These are phyloP conservation scores for Zeuzera pyrina DNA, from an alignment of 2,888 invertebrate species.

Conservation along the genomic window DNA sequence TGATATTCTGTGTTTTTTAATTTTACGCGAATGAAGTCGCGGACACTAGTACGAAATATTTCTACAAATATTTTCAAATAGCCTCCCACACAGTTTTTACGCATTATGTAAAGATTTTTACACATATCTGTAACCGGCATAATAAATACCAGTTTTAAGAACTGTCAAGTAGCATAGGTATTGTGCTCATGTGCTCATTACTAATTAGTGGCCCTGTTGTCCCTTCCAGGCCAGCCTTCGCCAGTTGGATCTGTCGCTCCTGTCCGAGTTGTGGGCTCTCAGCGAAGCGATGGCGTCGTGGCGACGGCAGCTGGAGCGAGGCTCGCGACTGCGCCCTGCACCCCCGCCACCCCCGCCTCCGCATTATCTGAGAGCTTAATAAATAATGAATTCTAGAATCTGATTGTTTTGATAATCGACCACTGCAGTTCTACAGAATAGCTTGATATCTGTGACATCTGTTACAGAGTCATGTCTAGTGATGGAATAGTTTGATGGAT, in stretches of 20 bases:
- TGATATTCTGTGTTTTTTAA: too few species aligned
- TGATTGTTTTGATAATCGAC: too few species aligned
- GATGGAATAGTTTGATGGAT: too few species aligned
- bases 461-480: too few species aligned
- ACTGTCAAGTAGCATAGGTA: not conserved
- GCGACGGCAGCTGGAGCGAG: conserved; percentile 66
- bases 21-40: too few species aligned
- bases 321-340: conserved; percentile 64
- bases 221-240: conserved; percentile 86
- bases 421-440: too few species aligned
- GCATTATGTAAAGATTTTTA: too few species aligned
- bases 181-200: conserved; percentile 1
- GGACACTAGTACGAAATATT: too few species aligned
- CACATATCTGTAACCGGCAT: too few species aligned
- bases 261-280: conserved; percentile 93
- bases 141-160: conserved; percentile 3
- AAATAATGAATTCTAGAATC: not conserved
- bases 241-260: conserved; percentile 89
- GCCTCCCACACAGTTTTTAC: not conserved
- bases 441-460: too few species aligned
- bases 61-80: too few species aligned
- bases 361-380: conserved; percentile 56
- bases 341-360: conserved; percentile 65
- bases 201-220: conserved; percentile 7
- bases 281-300: conserved; percentile 95